A percentile compares a stretch with the other conserved stretches of the same genome.
Conservation (phyloP, 2,797 vertebrate genomes). For the Arnoldichthys spilopterus region DNA sequence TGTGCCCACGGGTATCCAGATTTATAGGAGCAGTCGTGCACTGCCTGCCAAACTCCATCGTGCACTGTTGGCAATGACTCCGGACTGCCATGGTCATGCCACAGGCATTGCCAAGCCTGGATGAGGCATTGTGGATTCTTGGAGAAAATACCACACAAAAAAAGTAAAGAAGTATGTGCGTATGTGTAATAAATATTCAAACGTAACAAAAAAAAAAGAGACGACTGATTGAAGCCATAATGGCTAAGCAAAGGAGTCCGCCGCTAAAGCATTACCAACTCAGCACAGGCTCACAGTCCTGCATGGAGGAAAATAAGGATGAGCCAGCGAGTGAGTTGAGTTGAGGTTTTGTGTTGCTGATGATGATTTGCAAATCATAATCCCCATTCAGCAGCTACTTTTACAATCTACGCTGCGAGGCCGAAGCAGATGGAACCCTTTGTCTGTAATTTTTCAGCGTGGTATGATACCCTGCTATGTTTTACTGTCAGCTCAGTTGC, state of each 20-base stretch:
- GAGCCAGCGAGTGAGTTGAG: slow-evolving; percentile 34
- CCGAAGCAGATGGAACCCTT: slow-evolving; percentile 36
- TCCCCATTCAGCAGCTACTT: slow-evolving; percentile 42
- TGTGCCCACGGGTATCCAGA: slow-evolving; percentile 43
- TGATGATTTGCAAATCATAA: slow-evolving; percentile 54
- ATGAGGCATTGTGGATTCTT: slow-evolving; percentile 47
- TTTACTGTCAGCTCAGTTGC: slow-evolving; percentile 43
- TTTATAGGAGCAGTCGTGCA: slow-evolving; percentile 47
- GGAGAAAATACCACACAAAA: slow-evolving; percentile 41
- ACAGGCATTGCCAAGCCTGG: slow-evolving; percentile 47
- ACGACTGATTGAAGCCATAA: neutral
- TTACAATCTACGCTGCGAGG: slow-evolving; percentile 36
- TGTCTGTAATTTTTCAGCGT: slow-evolving; percentile 48
- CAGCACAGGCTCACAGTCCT: neutral
- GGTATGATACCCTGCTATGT: slow-evolving; percentile 42
- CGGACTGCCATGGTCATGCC: slow-evolving; percentile 28
- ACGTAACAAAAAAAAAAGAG: slow-evolving; percentile 7
- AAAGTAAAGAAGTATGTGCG: neutral
- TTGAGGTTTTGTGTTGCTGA: slow-evolving; percentile 41
- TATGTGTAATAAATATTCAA: slow-evolving; percentile 38
- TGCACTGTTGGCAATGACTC: slow-evolving; percentile 32
- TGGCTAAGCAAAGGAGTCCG: neutral
- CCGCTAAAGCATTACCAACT: slow-evolving; percentile 30
- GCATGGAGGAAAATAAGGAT: slow-evolving; percentile 11
- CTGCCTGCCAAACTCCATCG: slow-evolving; percentile 31